Base-by-base conservation (phyloP, 2,797 vertebrate species). In the Artibeus lituratus region DNA sequence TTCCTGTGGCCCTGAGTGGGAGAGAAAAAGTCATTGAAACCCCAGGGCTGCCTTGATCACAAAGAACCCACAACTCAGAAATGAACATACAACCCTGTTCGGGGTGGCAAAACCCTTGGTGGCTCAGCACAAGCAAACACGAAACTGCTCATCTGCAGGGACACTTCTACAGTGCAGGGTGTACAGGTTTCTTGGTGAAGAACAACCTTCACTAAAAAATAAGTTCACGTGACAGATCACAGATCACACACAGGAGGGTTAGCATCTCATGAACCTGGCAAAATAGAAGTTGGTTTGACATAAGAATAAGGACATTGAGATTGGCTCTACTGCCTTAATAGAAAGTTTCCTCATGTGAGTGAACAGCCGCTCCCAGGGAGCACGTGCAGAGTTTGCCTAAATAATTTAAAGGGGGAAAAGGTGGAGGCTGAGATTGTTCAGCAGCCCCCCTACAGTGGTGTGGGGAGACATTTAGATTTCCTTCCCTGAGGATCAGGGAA, bases 71-170 rank as follows among this genome's bases (percentile, higher is more conserved):
- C 15, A 65, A 15, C n/a, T 94, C n/a, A 9, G 47, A 73, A 78
- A 49, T 74, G 21, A 80, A 37, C 0, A 0, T 44, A n/a, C 9
- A 65, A 5, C 32, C 1, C 44, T 53, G 21, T 47, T 59, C 5
- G 10, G 29, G 70, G 10, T 39, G 12, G 10, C 0, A 10, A 39
- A 16, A 9, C 18, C 59, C 49, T 26, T 73, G 57, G 26, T 35
- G 26, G 16, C 72, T 70, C 19, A 47, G 26, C 77, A 81, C 4
- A 59, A 49, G 59, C 49, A 55, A 49, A 81, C 7, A n/a, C 5
- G 26, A 53, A 69, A 14, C 84, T 32, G n/a, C 22, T 84, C 1
- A 2, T 69, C 18, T 51, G 14, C 15, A 47, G 85, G 35, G 24
- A 81, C 21, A 22, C 5, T 77, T 73, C 78, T n/a, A 10, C 39